A percentile compares a stretch with the other conserved stretches of the same genome.
These are phyloP conservation scores for Catonia carolina DNA, from an alignment of 2,888 invertebrate species.

Conservation along the genomic window DNA sequence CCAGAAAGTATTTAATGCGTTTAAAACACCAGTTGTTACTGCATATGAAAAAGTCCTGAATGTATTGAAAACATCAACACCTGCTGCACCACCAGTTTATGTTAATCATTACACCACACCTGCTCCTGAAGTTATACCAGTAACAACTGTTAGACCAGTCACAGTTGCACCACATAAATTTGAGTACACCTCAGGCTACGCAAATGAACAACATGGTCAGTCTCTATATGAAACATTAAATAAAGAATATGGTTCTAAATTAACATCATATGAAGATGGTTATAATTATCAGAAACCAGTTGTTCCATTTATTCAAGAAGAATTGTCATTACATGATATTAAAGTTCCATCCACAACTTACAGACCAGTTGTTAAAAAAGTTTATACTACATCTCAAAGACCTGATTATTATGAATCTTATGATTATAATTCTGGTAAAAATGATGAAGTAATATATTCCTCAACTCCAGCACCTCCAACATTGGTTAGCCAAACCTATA, in stretches of 20 bases:
- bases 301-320: background rate
- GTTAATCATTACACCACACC: conserved; percentile 22
- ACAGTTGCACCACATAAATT: conserved; percentile 14
- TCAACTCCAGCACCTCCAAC: conserved; percentile 12
- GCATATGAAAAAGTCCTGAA: conserved; percentile 23
- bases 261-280: conserved; percentile 12
- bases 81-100: conserved; percentile 20
- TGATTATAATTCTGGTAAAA: conserved; percentile 9
- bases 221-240: conserved; percentile 19
- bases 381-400: background rate
- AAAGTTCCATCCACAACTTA: background rate
- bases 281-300: conserved; percentile 12
- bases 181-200: conserved; percentile 14
- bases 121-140: conserved; percentile 10
- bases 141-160: conserved; percentile 16
- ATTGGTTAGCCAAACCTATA: background rate
- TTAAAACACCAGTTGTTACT: conserved; percentile 22
- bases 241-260: conserved; percentile 19
- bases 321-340: background rate
- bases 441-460: conserved; percentile 8
- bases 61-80: conserved; percentile 18
- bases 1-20: conserved; percentile 20
- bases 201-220: conserved; percentile 20
- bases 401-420: background rate
- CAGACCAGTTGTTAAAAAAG: background rate